A percentile compares a stretch with the other conserved stretches of the same genome.
These are phyloP conservation scores for Theristicus caerulescens DNA, from an alignment of 2,113 vertebrate genomes.

Conservation along the genomic window DNA sequence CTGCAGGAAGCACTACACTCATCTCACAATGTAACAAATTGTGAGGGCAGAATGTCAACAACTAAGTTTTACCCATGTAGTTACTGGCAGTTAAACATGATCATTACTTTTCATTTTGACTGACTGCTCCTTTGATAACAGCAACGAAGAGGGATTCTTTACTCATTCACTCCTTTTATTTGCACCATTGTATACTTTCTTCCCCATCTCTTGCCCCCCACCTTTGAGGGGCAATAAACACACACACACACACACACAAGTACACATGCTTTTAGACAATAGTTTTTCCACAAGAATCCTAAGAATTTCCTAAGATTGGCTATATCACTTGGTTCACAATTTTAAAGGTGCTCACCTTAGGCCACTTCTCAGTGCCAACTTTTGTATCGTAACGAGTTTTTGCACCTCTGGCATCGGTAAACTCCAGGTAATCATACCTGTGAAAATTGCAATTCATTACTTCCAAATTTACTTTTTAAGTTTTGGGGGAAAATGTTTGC, in stretches of 20 bases:
- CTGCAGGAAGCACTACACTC: not conserved
- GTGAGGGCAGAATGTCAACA: not conserved
- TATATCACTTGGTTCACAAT: not conserved
- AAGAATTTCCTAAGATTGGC: not conserved
- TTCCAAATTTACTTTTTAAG: not conserved
- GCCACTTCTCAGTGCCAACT: constrained; percentile 97
- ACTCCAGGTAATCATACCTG: constrained; percentile 98
- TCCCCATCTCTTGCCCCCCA: not conserved
- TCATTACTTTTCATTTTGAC: not conserved
- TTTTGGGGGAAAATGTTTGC: not conserved
- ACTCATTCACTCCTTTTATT: not conserved
- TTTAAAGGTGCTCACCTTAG: constrained; percentile 83
- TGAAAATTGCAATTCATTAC: constrained; percentile 49
- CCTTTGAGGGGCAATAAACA: not conserved
- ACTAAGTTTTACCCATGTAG: not conserved
- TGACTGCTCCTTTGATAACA: not conserved
- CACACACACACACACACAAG: not conserved
- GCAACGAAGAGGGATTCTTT: not conserved
- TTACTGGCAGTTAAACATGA: not conserved
- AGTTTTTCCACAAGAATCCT: not conserved
- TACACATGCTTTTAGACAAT: not conserved
- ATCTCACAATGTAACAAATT: not conserved
- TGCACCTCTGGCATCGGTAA: constrained; percentile 92
- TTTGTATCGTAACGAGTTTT: constrained; percentile 97
- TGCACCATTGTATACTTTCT: not conserved